phyloP scores from a whole-genome alignment of 2,797 vertebrate genomes.

The Myotis planiceps region DNA sequence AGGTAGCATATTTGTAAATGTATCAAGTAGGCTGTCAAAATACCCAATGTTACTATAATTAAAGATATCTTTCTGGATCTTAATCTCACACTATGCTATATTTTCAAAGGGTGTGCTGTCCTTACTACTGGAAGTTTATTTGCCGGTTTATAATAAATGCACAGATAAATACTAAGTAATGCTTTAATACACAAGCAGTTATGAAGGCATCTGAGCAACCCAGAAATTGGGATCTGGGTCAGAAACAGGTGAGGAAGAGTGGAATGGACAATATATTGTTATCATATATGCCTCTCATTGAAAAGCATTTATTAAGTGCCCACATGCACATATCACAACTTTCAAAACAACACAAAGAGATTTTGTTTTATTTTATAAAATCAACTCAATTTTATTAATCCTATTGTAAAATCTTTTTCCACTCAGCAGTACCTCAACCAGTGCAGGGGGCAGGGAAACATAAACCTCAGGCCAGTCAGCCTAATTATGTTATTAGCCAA shows the following conservation, averaged over 20 bases:
- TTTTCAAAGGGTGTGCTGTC: neutral
- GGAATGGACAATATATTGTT: neutral
- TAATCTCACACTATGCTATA: neutral
- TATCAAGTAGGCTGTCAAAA: neutral
- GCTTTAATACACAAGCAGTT: neutral
- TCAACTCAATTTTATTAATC: conserved; percentile 36
- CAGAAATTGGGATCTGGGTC: neutral
- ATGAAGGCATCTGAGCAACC: neutral
- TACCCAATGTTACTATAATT: neutral
- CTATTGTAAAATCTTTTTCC: neutral
- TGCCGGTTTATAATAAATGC: neutral
- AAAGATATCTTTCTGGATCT: conserved; percentile 9
- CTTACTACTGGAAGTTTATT: conserved; percentile 12
- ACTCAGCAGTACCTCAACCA: neutral
- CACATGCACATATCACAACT: neutral
- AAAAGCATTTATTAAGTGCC: conserved; percentile 29
- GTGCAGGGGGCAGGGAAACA: neutral
- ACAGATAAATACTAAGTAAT: neutral
- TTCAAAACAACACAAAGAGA: conserved; percentile 28
- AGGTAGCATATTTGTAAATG: neutral
- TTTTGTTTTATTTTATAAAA: neutral
- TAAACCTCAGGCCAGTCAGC: conserved; percentile 20
- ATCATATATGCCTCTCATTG: neutral
- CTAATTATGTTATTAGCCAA: conserved; percentile 61
- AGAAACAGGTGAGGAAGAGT: neutral